A percentile compares a stretch with the other conserved stretches of the same genome.
These are phyloP conservation scores for Globia sparganii DNA, from an alignment of 2,888 invertebrate genomes.

Conservation along the genomic window DNA sequence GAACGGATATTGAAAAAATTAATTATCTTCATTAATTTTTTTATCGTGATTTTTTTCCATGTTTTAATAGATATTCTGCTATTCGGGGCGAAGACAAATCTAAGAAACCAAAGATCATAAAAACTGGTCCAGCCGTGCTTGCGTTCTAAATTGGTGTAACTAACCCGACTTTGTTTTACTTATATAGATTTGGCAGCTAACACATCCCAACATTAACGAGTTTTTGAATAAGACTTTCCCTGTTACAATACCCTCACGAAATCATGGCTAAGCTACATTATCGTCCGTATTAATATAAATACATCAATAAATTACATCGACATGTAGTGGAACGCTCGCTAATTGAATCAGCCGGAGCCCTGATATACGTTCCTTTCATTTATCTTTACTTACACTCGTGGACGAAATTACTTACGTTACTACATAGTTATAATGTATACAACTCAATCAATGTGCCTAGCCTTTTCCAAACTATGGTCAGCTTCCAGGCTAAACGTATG, in stretches of 20 bases:
- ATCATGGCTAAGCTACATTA: not conserved
- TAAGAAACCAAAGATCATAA: too few species aligned
- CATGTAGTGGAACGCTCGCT: slow-evolving; percentile 23
- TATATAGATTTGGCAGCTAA: too few species aligned
- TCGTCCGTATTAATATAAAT: slow-evolving; percentile 31
- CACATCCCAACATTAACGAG: not conserved
- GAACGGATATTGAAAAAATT: too few species aligned
- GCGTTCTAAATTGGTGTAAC: too few species aligned
- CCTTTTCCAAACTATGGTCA: not conserved
- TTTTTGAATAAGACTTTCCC: not conserved
- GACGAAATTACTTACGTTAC: slow-evolving; percentile 18
- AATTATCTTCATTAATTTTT: too few species aligned
- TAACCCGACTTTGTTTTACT: too few species aligned
- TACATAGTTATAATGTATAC: not conserved
- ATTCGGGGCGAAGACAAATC: too few species aligned
- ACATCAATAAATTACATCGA: slow-evolving; percentile 50
- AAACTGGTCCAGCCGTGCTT: too few species aligned
- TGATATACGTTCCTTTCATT: slow-evolving; percentile 49
- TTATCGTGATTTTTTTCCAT: too few species aligned
- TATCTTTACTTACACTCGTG: slow-evolving; percentile 40
- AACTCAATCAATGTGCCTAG: not conserved
- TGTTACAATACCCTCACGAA: not conserved
- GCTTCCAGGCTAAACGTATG: not conserved
- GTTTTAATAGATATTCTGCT: too few species aligned
- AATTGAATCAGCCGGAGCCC: slow-evolving; percentile 49